Evolutionary conservation across 2,888 invertebrate species (phyloP), one percentile per base, ranked within the genome.

Genomic region (Sinotaia quadrata): DNA sequence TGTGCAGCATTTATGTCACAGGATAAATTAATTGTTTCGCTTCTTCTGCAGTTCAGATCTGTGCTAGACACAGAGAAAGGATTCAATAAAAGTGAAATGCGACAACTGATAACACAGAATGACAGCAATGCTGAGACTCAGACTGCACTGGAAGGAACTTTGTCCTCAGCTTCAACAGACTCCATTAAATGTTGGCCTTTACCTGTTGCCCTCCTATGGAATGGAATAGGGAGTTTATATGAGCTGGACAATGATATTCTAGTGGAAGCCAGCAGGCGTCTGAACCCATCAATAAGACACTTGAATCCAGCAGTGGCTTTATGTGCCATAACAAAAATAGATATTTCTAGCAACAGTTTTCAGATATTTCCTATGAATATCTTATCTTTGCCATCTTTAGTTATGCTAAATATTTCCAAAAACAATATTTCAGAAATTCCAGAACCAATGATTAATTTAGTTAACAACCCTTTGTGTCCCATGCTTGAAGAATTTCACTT

Each of bases 271-370:
- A 93, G 95, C 0, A 89, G 95, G 47, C 93, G 94, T 70, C 92
- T 96, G 29, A 98, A 98, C 89, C 93, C 93, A 2, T 92, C 93
- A 81, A 89, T 97, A 33, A 92, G 93, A 77, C 36, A 47, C 10
- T 37, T 87, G 91, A 92, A 5, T 89, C 91, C 73, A 90, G 91
- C 76, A 91, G 90, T 75, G 51, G 93, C 95, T 0, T 89, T 97
- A n/a, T 94, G 93, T 82, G 96, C 97, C 0, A 93, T 99, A 69
- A 99, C 98, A 0, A 91, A 97, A 47, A 90, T 98, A 33, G 98
- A 99, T 88, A 91, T 98, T 51, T 96, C 97, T 8, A 93, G 93
- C 85, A 99, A 98, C 89, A 92, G 93, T 69, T 90, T 99, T 60
- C 91, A 92, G 0, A 90, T 91, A 33, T 88, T 98, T 78, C 98